Evolutionary conservation across 2,797 vertebrate genomes (phyloP).

Genomic region (Sebastes trivittatus): DNA sequence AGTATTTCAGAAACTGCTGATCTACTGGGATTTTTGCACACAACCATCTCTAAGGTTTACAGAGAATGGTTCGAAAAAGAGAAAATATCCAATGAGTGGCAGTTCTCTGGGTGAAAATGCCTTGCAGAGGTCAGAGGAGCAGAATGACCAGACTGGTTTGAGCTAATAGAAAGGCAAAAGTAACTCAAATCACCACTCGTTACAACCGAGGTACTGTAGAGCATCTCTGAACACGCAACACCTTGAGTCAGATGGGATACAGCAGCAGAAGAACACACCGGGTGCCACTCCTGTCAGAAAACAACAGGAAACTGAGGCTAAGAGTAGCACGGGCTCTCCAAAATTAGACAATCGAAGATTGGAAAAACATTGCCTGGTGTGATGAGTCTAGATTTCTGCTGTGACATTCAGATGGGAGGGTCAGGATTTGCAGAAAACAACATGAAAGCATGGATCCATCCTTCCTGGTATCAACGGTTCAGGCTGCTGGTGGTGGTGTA

Average conservation of each 20-base stretch:
- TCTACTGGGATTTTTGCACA: background rate
- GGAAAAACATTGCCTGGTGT: no score
- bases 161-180: background rate
- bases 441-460: background rate
- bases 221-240: background rate
- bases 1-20: background rate
- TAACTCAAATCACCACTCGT: background rate
- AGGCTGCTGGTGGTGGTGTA: background rate
- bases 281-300: background rate
- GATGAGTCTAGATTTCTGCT: conserved; percentile 7
- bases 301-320: background rate
- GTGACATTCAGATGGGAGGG: conserved; percentile 29
- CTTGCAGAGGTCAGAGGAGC: background rate
- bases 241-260: background rate
- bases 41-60: background rate
- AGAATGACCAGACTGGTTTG: background rate
- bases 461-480: background rate
- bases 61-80: background rate
- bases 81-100: background rate
- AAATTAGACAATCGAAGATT: no score
- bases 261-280: background rate
- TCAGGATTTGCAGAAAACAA: conserved; percentile 41
- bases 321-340: no score
- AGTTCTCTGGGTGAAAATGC: background rate
- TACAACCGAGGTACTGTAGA: background rate